phyloP scores from a whole-genome alignment of 2,113 vertebrate genomes.

The Lophius piscatorius region DNA sequence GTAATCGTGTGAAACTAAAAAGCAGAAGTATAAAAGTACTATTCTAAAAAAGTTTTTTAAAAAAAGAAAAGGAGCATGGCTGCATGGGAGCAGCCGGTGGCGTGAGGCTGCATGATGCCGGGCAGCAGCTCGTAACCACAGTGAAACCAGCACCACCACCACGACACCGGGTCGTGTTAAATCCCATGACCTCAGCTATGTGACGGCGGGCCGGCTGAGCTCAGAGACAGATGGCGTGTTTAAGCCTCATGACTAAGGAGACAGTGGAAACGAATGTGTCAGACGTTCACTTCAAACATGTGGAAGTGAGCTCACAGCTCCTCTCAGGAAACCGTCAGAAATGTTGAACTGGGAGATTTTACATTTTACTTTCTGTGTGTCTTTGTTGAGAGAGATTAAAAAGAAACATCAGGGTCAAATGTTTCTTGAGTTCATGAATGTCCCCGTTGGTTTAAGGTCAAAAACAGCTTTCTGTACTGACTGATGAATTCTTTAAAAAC shows the following conservation, averaged over 20 bases:
- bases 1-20: too few relatives aligned
- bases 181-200: conserved; percentile 28
- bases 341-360: too few relatives aligned
- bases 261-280: conserved; percentile 12
- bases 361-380: too few relatives aligned
- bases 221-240: conserved; percentile 10
- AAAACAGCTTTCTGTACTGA: too few relatives aligned
- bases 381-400: too few relatives aligned
- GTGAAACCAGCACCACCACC: conserved; percentile 31
- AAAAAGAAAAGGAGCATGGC: too few relatives aligned
- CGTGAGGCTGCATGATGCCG: conserved; percentile 1
- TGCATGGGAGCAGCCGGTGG: not conserved
- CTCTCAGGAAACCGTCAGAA: not conserved
- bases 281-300: conserved; percentile 26
- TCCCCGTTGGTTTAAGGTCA: too few relatives aligned
- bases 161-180: conserved; percentile 25
- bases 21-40: too few relatives aligned
- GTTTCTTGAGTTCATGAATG: too few relatives aligned
- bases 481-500: not conserved
- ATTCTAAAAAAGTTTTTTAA: too few relatives aligned
- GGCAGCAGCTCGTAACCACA: conserved; percentile 13
- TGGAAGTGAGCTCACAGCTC: conserved; percentile 29
- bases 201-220: conserved; percentile 27
- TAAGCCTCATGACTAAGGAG: conserved; percentile 22
- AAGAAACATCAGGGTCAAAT: too few relatives aligned